These are phyloP conservation scores for Maniola hyperantus DNA, from an alignment of 2,888 invertebrate species.

Conservation along the genomic window DNA sequence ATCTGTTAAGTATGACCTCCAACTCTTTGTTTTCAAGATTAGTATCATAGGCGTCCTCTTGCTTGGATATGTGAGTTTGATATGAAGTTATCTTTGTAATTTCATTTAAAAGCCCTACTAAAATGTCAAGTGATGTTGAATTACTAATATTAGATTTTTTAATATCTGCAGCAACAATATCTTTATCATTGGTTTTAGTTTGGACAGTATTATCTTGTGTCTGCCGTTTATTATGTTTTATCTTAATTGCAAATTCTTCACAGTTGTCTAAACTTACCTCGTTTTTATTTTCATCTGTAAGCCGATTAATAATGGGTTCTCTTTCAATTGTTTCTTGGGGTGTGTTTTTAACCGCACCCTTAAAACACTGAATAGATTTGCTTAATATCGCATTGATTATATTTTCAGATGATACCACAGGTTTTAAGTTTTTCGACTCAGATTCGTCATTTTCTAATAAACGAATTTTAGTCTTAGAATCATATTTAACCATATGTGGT, in stretches of 20 bases:
- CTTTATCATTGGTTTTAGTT: constrained; percentile 1
- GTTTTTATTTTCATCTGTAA: background rate
- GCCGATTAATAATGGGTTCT: background rate
- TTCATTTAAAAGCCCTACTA: constrained; percentile 70
- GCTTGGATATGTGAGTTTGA: constrained; percentile 52
- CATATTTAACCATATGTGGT: constrained; percentile 36
- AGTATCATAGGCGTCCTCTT: constrained; percentile 29
- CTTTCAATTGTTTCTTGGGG: background rate
- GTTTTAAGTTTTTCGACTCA: background rate
- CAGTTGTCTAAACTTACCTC: background rate
- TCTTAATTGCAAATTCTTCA: background rate
- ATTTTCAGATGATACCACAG: background rate
- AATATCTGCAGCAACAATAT: background rate
- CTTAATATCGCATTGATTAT: background rate
- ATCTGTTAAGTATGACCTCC: constrained; percentile 52
- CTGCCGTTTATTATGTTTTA: background rate
- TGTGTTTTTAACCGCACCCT: background rate
- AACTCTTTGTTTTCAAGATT: constrained; percentile 43
- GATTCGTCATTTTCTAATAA: constrained; percentile 13
- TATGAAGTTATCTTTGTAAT: constrained; percentile 69
- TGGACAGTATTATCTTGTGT: background rate
- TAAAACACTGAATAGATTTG: constrained; percentile 5
- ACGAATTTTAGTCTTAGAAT: constrained; percentile 34
- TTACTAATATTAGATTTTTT: constrained; percentile 49
- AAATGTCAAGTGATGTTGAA: constrained; percentile 66